Evolutionary conservation across 2,797 vertebrate species (phyloP).

Genomic region (Girardinus metallicus): DNA sequence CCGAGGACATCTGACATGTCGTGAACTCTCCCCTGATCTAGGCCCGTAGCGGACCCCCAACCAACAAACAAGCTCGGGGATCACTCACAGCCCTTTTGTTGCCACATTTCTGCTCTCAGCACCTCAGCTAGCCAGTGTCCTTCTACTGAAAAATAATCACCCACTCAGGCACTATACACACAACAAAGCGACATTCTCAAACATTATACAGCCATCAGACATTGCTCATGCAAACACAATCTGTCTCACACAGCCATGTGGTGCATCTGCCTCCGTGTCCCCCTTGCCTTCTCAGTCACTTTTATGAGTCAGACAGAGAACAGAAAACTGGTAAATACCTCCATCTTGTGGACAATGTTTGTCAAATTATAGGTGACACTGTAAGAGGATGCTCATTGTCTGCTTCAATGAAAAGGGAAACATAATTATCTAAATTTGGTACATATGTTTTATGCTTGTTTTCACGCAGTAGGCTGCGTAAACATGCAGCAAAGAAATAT

Average conservation of each 20-base stretch:
- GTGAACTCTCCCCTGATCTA: slow-evolving; percentile 73
- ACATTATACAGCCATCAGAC: slow-evolving; percentile 68
- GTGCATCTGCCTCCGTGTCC: slow-evolving; percentile 41
- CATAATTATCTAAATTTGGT: slow-evolving; percentile 4
- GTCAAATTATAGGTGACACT: slow-evolving; percentile 11
- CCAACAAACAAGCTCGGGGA: slow-evolving; percentile 76
- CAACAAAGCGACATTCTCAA: slow-evolving; percentile 64
- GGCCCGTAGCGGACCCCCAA: slow-evolving; percentile 53
- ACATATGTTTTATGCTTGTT: not conserved
- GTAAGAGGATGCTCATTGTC: slow-evolving; percentile 23
- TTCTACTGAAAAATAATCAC: slow-evolving; percentile 49
- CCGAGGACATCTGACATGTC: slow-evolving; percentile 69
- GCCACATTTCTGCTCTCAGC: slow-evolving; percentile 50
- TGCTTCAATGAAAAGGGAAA: slow-evolving; percentile 9
- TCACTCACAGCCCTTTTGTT: slow-evolving; percentile 68
- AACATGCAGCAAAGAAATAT: too few species aligned
- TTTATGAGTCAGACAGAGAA: slow-evolving; percentile 37
- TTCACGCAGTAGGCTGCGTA: not conserved
- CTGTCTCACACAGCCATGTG: slow-evolving; percentile 68
- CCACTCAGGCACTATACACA: slow-evolving; percentile 48
- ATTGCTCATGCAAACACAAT: slow-evolving; percentile 73
- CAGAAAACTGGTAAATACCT: slow-evolving; percentile 83
- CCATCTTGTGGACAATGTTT: slow-evolving; percentile 84
- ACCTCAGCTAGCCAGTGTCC: slow-evolving; percentile 38
- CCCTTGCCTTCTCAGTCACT: slow-evolving; percentile 29